A percentile compares a stretch with the other conserved stretches of the same genome.
These are phyloP conservation scores for Onychorhynchus coronatus DNA, from an alignment of 2,113 vertebrate species.

Conservation along the genomic window DNA sequence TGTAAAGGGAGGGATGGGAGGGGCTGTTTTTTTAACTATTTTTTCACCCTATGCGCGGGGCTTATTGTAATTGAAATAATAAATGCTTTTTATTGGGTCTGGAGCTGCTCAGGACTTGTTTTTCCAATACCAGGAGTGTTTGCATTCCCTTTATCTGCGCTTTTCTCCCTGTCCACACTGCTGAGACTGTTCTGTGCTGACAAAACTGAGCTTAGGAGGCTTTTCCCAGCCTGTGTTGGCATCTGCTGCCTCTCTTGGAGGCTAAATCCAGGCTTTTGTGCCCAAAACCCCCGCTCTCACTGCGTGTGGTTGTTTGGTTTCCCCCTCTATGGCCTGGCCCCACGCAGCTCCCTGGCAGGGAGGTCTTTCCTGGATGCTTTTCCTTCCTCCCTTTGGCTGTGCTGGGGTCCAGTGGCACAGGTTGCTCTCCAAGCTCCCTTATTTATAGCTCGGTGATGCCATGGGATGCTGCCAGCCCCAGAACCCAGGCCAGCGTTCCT, in stretches of 20 bases:
- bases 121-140: background rate
- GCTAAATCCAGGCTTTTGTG: background rate
- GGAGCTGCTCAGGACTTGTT: background rate
- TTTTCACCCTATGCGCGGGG: constrained; percentile 35
- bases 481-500: accelerated
- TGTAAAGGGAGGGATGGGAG: constrained; percentile 11
- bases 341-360: background rate
- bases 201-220: background rate
- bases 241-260: accelerated
- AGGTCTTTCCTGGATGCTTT: background rate
- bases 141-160: background rate
- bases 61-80: constrained; percentile 69
- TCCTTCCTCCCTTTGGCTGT: background rate
- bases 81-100: constrained; percentile 65
- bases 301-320: background rate
- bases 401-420: background rate
- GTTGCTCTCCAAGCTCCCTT: background rate
- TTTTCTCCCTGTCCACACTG: accelerated
- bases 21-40: constrained; percentile 49
- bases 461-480: background rate
- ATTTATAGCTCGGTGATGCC: background rate
- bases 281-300: background rate
- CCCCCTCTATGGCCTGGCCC: background rate
- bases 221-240: background rate
- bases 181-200: background rate